Evolutionary conservation across 2,888 invertebrate genomes (phyloP).

Genomic region (Lasius fuliginosus): DNA sequence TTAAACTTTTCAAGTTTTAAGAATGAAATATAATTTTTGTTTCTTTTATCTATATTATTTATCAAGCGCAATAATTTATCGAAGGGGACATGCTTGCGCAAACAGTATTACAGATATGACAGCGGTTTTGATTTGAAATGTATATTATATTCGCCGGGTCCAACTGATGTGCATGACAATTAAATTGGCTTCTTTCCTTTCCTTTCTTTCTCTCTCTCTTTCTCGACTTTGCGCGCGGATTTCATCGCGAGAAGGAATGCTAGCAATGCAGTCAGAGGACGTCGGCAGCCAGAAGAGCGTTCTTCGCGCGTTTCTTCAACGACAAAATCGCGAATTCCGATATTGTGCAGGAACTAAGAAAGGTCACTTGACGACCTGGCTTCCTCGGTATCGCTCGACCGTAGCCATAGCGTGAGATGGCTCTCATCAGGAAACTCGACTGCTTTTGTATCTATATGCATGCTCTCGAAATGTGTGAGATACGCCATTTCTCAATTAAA

Average conservation of each 20-base stretch:
- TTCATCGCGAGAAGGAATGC: slow-evolving; percentile 65
- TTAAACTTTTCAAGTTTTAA: not conserved
- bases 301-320: slow-evolving; percentile 69
- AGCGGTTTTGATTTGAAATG: not conserved
- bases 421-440: slow-evolving; percentile 36
- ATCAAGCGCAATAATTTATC: slow-evolving; percentile 13
- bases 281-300: slow-evolving; percentile 64
- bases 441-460: slow-evolving; percentile 6
- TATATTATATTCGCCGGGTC: slow-evolving; percentile 30
- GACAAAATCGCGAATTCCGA: slow-evolving; percentile 71
- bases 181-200: slow-evolving; percentile 66
- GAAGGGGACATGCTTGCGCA: not conserved
- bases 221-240: slow-evolving; percentile 66
- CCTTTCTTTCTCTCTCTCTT: slow-evolving; percentile 56
- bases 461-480: not conserved
- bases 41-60: not conserved
- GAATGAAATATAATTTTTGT: not conserved
- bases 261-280: slow-evolving; percentile 69
- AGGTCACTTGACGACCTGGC: slow-evolving; percentile 53
- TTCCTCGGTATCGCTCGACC: slow-evolving; percentile 42
- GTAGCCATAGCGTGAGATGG: slow-evolving; percentile 57
- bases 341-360: slow-evolving; percentile 64
- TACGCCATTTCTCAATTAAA: not conserved
- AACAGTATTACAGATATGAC: not conserved
- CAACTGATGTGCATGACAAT: slow-evolving; percentile 53